Evolutionary conservation across 2,113 vertebrate genomes (phyloP), one percentile per base, ranked within the genome.

Genomic region (Maccullochella peelii): DNA sequence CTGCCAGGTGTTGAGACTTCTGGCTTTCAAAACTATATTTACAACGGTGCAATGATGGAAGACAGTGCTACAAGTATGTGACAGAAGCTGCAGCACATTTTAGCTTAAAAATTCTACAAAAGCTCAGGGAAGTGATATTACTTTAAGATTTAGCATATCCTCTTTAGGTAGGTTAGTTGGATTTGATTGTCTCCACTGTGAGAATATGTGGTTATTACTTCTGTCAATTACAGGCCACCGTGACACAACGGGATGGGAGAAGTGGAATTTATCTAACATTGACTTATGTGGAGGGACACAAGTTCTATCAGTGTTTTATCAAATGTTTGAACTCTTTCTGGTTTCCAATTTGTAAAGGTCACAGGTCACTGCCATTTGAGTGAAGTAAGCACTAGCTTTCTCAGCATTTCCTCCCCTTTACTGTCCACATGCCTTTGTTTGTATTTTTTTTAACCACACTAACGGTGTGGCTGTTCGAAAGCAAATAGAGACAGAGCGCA

Each of bases 1-100:
- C 30, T 44, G 73, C 77, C 87, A 84, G 82, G 86, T 91, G 88
- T 65, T 57, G 71, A 79, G 50, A 82, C 79, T 82, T 72, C 57
- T 78, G 61, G 78, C 75, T 78, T 68, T 80, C 40, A 52, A 21
- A 72, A 80, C n/a, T 73, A 65, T 30, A 55, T 54, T 73, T 83
- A 77, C 36, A 40, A 38, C 66, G 50, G 50, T 44, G 59, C 36
- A 55, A 50, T 75, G 49, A 82, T 66, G 78, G 61, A 80, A 76
- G 59, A 75, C 55, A 33, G 73, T 2, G 50, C n/a, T 47, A 33
- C 36, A 40, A 74, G 73, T 20, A 18, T 49, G 70, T 55, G 58
- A 78, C 74, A 4, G 18, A 12, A 74, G 62, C 62, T 16, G 47
- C 71, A 66, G 68, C 8, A 57, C 30, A 61, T 40, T 73, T 67